phyloP scores from a whole-genome alignment of 2,113 vertebrate species.

The Tichodroma muraria region DNA sequence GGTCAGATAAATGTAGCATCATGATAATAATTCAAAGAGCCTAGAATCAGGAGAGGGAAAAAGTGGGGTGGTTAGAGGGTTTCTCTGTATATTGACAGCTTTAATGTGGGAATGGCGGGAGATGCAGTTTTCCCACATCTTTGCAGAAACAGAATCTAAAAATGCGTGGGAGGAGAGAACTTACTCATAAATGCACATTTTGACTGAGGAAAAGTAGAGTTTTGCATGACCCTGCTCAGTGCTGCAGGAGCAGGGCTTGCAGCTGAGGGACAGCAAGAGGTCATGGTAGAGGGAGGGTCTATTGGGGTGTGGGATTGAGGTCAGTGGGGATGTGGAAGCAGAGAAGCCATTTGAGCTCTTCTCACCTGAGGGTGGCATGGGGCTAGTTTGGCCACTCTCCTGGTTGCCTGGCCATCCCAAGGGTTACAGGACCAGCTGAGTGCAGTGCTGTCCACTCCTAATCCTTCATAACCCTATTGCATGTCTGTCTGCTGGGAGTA shows the following conservation, averaged over 20 bases:
- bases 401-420: background rate
- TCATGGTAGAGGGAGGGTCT: fast-evolving
- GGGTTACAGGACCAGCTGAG: background rate
- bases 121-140: background rate
- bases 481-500: background rate
- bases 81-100: background rate
- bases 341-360: background rate
- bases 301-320: background rate
- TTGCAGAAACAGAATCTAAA: background rate
- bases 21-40: background rate
- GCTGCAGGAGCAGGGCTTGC: background rate
- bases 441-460: background rate
- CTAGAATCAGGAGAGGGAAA: background rate
- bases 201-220: background rate
- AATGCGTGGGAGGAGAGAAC: background rate
- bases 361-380: background rate
- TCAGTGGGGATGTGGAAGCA: background rate
- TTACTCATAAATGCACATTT: background rate
- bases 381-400: background rate
- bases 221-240: background rate
- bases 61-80: background rate
- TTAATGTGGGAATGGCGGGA: background rate
- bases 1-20: constrained; percentile 11
- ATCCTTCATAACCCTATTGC: background rate
- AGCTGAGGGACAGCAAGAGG: background rate